These are phyloP conservation scores for Cyprinodon diabolis DNA, from an alignment of 2,797 vertebrate genomes.

Conservation along the genomic window DNA sequence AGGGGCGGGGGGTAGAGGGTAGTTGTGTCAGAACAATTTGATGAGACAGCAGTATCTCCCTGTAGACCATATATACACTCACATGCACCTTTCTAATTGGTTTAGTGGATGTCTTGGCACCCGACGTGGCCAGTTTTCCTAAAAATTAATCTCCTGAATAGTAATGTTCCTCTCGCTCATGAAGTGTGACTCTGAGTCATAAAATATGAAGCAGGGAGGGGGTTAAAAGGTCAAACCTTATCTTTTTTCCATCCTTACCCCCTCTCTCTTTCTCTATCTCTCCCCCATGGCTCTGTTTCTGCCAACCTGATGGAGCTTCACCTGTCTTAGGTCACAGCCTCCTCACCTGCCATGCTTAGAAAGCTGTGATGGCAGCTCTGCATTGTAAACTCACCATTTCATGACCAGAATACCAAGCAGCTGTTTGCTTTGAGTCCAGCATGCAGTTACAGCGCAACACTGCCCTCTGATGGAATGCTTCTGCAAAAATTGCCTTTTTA, in stretches of 20 bases:
- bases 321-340: constrained; percentile 53
- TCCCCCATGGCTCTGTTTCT: neutral
- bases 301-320: constrained; percentile 37
- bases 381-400: constrained; percentile 43
- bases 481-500: neutral
- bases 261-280: constrained; percentile 1
- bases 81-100: constrained; percentile 67
- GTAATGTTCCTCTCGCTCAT: constrained; percentile 71
- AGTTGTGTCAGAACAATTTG: constrained; percentile 59
- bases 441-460: constrained; percentile 32
- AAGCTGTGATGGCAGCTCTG: constrained; percentile 29
- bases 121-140: constrained; percentile 60
- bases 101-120: constrained; percentile 75
- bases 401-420: constrained; percentile 58
- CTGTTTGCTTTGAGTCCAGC: neutral
- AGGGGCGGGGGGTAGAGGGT: neutral
- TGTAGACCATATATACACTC: constrained; percentile 35
- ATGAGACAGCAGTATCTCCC: constrained; percentile 72
- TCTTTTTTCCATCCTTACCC: neutral
- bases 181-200: constrained; percentile 46
- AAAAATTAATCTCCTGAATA: constrained; percentile 76
- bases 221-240: constrained; percentile 31
- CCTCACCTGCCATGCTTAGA: constrained; percentile 49
- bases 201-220: constrained; percentile 8
- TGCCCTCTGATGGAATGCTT: constrained; percentile 64